Conservation (phyloP, 2,888 invertebrate species). For the Petrolisthes cinctipes region DNA sequence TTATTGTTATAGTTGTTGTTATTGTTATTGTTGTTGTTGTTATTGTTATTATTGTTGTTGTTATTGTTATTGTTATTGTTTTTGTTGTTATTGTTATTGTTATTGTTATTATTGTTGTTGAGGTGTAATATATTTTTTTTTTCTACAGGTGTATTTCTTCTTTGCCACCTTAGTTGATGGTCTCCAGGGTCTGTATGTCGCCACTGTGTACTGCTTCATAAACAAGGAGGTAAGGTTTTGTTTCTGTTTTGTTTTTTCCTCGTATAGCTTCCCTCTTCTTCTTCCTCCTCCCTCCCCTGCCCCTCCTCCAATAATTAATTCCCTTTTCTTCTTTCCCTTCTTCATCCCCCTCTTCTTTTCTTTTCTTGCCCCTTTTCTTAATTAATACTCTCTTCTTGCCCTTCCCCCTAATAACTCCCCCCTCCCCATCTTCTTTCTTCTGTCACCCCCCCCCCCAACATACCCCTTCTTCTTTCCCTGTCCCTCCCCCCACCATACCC, state of each 20-base stretch:
- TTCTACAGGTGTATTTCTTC: slow-evolving; percentile 74
- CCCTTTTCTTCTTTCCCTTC: neutral
- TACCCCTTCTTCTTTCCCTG: too few relatives aligned
- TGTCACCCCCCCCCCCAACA: too few relatives aligned
- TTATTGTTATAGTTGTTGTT: neutral
- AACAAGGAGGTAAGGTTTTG: slow-evolving; percentile 75
- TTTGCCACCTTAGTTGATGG: slow-evolving; percentile 76
- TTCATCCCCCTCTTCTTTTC: neutral
- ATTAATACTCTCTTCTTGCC: too few relatives aligned
- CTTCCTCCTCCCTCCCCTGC: too few relatives aligned
- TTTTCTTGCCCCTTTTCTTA: too few relatives aligned
- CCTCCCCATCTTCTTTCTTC: too few relatives aligned
- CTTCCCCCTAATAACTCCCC: too few relatives aligned
- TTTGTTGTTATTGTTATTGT: slow-evolving; percentile 10
- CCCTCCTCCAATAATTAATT: neutral
- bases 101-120: neutral
- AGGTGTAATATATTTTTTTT: neutral
- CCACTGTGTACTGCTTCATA: slow-evolving; percentile 78
- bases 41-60: neutral
- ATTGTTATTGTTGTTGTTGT: neutral
- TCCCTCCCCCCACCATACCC: too few relatives aligned
- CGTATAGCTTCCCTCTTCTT: too few relatives aligned
- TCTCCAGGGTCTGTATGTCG: slow-evolving; percentile 76
- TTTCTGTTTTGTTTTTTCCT: neutral
- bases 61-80: slow-evolving; percentile 6